Conservation (phyloP, 1,140 invertebrate species). For the Himalopsyche phryganea region DNA sequence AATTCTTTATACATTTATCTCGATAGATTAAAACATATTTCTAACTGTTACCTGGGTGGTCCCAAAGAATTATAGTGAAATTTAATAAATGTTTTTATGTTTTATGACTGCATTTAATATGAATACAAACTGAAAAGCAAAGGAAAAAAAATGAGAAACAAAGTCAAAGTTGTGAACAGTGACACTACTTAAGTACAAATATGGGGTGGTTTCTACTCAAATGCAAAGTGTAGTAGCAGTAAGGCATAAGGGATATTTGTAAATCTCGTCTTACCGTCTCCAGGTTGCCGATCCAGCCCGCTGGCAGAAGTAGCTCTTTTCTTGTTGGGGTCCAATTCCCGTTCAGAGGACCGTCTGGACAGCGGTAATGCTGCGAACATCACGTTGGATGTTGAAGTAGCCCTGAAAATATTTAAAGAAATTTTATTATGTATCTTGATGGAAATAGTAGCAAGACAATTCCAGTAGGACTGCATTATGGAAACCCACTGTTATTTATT, state of each 20-base stretch:
- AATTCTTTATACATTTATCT: too few relatives aligned
- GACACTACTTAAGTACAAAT: neutral
- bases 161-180: neutral
- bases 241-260: neutral
- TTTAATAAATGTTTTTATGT: too few relatives aligned
- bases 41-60: too few relatives aligned
- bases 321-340: slow-evolving; percentile 71
- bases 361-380: slow-evolving; percentile 69
- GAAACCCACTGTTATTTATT: too few relatives aligned
- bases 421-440: too few relatives aligned
- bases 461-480: too few relatives aligned
- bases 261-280: slow-evolving; percentile 42
- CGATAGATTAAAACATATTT: too few relatives aligned
- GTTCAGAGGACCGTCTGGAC: slow-evolving; percentile 75
- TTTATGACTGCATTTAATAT: too few relatives aligned
- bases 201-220: neutral
- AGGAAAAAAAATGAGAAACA: neutral
- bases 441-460: too few relatives aligned
- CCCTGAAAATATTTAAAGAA: too few relatives aligned
- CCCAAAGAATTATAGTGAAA: too few relatives aligned
- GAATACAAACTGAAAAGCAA: too few relatives aligned
- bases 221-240: neutral
- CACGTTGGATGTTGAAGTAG: slow-evolving; percentile 85
- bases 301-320: slow-evolving; percentile 75
- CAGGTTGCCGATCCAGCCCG: slow-evolving; percentile 65